Base-by-base conservation (phyloP, 2,113 vertebrate genomes). In the Microcebus jonahi region DNA sequence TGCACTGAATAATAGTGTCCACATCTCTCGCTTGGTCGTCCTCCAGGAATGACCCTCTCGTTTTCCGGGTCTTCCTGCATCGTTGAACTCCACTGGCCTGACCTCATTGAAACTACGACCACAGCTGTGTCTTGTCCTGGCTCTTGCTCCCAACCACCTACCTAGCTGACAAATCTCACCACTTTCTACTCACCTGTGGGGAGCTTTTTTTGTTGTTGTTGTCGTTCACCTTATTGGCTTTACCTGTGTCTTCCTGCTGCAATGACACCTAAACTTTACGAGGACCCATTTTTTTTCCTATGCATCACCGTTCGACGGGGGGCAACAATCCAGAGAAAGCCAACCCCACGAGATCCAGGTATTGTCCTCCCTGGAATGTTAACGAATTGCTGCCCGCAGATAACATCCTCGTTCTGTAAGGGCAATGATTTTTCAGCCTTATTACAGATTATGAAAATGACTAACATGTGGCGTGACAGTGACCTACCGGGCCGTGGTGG, bases 391-490 rank as follows among this genome's bases (percentile, higher is more conserved):
- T 94, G 57, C n/a, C 39, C 57, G 12, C 29, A 70, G 36, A 79
- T 70, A 86, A 79, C 45, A 71, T 70, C 80, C 27, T 86, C 77
- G 70, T 91, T 63, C 27, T 92, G 0, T 61, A 76, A 93, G 36
- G 95, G n/a, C 18, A 80, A 96, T 59, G 29, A 68, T 90, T 96
- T 86, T 70, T 88, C 87, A 89, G 39, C n/a, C 70, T 95, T 95
- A 86, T 93, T 80, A 59, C 29, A 84, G 29, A 87, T 88, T 96
- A 87, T 76, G 91, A 87, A 95, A 88, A 83, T 84, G 14, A 86
- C 63, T 73, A 87, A 91, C 80, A 55, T 65, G n/a, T 45, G 80
- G 48, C 48, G 61, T 55, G 67, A 39, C 31, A 14, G n/a, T 77
- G 63, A 94, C 34, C n/a, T 39, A 48, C 21, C 67, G 88, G 31